Evolutionary conservation across 2,888 invertebrate species (phyloP), one percentile per base, ranked within the genome.

Genomic region (Archips xylosteana): DNA sequence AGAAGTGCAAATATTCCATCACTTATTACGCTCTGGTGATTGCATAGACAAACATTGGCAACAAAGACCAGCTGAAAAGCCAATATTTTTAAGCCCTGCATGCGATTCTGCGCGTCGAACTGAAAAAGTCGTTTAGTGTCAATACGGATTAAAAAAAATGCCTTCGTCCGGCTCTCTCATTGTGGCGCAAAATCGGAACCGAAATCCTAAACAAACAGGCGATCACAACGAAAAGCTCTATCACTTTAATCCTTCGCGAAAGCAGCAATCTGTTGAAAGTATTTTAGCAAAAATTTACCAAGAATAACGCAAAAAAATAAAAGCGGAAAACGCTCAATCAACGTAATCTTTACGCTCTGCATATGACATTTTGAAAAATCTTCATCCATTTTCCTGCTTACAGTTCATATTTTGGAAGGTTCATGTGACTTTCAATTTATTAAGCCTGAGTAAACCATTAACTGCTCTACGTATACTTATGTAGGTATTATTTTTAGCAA

Each of bases 241-340:
- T 72, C 67, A 65, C 74, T 65, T 70, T 74, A 74, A 74, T 74
- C 69, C 74, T 70, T 65, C 70, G 65, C 65, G 70, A 70, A 74
- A 51, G 65, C 61, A 51, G 51, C 64, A 65, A 74, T 70, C 69
- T 70, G 45, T 45, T 60, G 32, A 73, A 73, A 64, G 73, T 59
- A 59, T 64, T 65, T 64, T 60, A 12, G 13, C 10, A 61, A 62
- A 62, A 34, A 51, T 32, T 39, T 5, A 12, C 15, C 39, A 39
- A 54, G 57, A 69, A 73, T 47, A 42, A 64, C 39, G 63, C 23
- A 34, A 36, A 32, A 36, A 49, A 47, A 39, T 62, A 59, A 15
- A 54, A 64, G 34, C 60, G 36, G 42, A 8, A 36, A 62, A 32
- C 23, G 42, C 10, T 67, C 47, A 34, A 60, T 60, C 45, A 34